phyloP scores from a whole-genome alignment of 2,797 vertebrate genomes.

The Danio jaintianensis region DNA sequence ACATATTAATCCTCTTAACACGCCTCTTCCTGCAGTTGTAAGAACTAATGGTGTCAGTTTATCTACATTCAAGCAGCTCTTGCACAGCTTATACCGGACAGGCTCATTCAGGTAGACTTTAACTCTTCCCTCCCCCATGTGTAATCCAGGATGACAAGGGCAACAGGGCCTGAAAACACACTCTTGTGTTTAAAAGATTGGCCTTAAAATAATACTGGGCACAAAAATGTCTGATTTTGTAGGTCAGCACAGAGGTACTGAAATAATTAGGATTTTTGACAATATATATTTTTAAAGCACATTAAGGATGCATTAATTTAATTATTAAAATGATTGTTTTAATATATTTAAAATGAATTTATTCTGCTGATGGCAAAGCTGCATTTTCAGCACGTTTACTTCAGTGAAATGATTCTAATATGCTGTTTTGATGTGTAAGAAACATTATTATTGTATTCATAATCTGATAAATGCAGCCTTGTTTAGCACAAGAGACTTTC shows the following conservation, averaged over 20 bases:
- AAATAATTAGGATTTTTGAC: neutral
- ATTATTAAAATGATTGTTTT: neutral
- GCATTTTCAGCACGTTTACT: neutral
- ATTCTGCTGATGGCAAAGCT: neutral
- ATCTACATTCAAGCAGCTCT: constrained; percentile 31
- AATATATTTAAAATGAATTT: neutral
- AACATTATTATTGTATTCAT: no score
- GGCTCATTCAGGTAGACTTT: constrained; percentile 14
- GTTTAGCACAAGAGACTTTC: neutral
- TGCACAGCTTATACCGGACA: constrained; percentile 16
- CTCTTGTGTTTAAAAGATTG: neutral
- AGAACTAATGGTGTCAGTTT: constrained; percentile 24
- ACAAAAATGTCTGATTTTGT: neutral
- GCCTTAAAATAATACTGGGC: neutral
- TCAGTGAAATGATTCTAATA: neutral
- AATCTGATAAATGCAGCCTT: neutral
- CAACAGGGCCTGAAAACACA: neutral
- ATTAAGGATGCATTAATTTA: neutral
- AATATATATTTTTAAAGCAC: neutral
- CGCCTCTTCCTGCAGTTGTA: neutral
- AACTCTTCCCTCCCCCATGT: constrained; percentile 14
- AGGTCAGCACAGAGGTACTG: no score
- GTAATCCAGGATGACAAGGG: constrained; percentile 11
- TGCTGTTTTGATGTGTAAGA: neutral
- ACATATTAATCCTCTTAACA: constrained; percentile 24